These are phyloP conservation scores for Andrena trimmerana DNA, from an alignment of 2,888 invertebrate genomes.

Conservation along the genomic window DNA sequence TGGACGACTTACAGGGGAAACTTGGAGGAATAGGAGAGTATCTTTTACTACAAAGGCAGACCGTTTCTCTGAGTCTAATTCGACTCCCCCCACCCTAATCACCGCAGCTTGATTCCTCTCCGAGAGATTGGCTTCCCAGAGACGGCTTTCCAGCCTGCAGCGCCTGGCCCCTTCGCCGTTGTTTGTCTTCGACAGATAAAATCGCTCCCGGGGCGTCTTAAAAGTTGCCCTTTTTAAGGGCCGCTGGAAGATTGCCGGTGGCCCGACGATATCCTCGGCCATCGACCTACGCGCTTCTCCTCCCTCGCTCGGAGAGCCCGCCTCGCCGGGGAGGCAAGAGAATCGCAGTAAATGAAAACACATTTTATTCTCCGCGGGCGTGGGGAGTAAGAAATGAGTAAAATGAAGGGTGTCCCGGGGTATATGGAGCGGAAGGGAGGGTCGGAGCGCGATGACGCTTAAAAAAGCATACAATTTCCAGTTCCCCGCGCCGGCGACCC, in stretches of 20 bases:
- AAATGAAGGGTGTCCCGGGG: constrained; percentile 43
- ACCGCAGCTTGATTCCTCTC: constrained; percentile 15
- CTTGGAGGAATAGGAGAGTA: not conserved
- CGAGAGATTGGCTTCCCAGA: constrained; percentile 15
- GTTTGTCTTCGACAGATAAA: constrained; percentile 32
- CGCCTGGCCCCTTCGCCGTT: constrained; percentile 1
- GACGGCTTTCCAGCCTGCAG: not conserved
- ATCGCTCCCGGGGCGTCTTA: constrained; percentile 17
- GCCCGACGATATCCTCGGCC: constrained; percentile 13
- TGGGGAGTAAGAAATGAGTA: constrained; percentile 17
- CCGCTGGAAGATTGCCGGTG: constrained; percentile 11
- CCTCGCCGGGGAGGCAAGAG: not conserved
- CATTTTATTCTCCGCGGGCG: constrained; percentile 26
- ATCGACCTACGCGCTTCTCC: constrained; percentile 10
- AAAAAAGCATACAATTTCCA: constrained; percentile 76
- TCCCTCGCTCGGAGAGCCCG: not conserved
- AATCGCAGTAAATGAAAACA: constrained; percentile 44
- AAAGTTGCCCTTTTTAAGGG: constrained; percentile 9
- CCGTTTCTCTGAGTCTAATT: not conserved
- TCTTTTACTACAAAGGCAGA: constrained; percentile 2
- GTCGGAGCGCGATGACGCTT: constrained; percentile 50
- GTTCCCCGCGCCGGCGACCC: constrained; percentile 60
- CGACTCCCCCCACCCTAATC: constrained; percentile 6
- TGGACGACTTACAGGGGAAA: too few species aligned
- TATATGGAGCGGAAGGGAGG: constrained; percentile 23